Evolutionary conservation across 2,797 vertebrate species (phyloP).

Genomic region (Acanthis flammea): DNA sequence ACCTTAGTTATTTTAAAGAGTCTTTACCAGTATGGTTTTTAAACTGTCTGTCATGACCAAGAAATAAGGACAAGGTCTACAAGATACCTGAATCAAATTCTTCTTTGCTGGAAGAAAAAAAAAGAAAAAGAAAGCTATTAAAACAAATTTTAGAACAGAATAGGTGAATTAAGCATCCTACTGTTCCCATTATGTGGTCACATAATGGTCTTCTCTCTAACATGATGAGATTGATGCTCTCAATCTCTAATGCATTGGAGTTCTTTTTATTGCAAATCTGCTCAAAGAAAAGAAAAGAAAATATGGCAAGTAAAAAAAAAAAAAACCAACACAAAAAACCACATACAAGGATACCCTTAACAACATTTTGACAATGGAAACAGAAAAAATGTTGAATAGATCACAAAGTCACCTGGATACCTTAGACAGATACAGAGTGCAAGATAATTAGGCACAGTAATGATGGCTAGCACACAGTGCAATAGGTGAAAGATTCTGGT

Average conservation of each 20-base stretch:
- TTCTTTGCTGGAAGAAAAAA: not conserved
- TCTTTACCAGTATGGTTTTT: not conserved
- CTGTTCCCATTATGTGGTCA: not conserved
- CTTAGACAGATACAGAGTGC: not conserved
- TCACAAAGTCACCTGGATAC: not conserved
- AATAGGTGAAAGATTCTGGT: not conserved
- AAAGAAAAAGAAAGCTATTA: not conserved
- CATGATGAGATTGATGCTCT: not conserved
- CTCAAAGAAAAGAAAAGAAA: not conserved
- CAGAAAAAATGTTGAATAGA: not conserved
- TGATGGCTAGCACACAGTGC: not conserved
- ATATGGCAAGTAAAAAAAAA: not conserved
- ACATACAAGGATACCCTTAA: not conserved
- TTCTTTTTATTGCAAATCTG: not conserved
- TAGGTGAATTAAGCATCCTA: not conserved
- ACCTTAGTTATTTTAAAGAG: not conserved
- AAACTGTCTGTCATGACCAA: not conserved
- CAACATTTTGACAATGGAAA: not conserved
- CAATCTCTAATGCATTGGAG: not conserved
- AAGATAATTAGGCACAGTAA: not conserved
- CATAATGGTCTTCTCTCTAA: not conserved
- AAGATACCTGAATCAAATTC: not conserved
- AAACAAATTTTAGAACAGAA: not conserved
- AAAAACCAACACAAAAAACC: accelerated
- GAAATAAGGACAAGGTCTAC: not conserved